These are phyloP conservation scores for Myxocyprinus asiaticus DNA, from an alignment of 2,113 vertebrate genomes.

Conservation along the genomic window DNA sequence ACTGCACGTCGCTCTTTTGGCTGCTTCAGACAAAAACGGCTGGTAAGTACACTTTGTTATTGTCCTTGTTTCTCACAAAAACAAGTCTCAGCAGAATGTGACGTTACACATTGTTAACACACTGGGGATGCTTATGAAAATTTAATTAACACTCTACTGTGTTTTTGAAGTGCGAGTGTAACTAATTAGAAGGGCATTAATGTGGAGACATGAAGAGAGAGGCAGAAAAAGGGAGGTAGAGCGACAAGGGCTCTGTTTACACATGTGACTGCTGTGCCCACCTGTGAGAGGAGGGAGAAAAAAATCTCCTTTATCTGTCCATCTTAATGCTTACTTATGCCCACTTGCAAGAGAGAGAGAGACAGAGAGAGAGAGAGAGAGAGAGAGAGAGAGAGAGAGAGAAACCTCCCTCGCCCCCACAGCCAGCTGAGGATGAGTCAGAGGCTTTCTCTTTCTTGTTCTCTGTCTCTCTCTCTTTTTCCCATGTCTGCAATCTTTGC, in stretches of 20 bases:
- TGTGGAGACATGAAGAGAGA: slow-evolving; percentile 12
- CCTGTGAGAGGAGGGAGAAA: slow-evolving; percentile 39
- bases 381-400: slow-evolving; percentile 33
- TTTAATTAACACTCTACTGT: background rate
- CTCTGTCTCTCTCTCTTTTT: slow-evolving; percentile 2
- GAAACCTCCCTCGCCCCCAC: slow-evolving; percentile 40
- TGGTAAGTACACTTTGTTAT: no score
- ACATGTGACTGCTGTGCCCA: slow-evolving; percentile 27
- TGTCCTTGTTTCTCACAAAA: no score
- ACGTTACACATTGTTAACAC: no score
- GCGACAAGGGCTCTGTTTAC: slow-evolving; percentile 18
- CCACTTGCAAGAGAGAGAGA: slow-evolving; percentile 26
- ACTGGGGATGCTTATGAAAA: background rate
- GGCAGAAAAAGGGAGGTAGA: background rate
- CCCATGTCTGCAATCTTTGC: background rate
- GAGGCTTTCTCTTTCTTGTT: slow-evolving; percentile 11
- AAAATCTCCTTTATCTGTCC: slow-evolving; percentile 26
- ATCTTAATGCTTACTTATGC: slow-evolving; percentile 8
- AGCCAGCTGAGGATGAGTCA: slow-evolving; percentile 42
- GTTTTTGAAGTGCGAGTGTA: slow-evolving; percentile 8
- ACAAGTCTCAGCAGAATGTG: no score
- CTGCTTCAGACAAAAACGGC: no score
- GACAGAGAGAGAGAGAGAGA: slow-evolving; percentile 13
- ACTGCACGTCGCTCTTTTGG: no score
- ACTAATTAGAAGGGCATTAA: slow-evolving; percentile 24